A percentile compares a stretch with the other conserved stretches of the same genome.
phyloP scores from a whole-genome alignment of 2,888 invertebrate genomes.

The Orthosia incerta region DNA sequence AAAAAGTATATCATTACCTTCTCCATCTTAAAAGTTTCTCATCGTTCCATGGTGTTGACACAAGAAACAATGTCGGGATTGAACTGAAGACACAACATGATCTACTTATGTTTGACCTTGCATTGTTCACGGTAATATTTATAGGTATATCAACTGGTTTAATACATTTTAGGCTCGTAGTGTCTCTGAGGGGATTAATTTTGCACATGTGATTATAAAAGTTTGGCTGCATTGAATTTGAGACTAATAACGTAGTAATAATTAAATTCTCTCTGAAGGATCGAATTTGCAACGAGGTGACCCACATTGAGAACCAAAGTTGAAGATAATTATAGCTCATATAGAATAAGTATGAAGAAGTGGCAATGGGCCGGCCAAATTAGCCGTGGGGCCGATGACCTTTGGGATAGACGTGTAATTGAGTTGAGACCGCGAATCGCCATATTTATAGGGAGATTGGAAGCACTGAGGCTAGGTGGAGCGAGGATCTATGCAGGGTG shows the following conservation, averaged over 20 bases:
- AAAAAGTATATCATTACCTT: slow-evolving; percentile 9
- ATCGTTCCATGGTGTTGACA: slow-evolving; percentile 26
- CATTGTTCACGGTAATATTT: slow-evolving; percentile 75
- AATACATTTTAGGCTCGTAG: slow-evolving; percentile 36
- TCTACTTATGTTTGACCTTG: slow-evolving; percentile 79
- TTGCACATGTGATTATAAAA: slow-evolving; percentile 19
- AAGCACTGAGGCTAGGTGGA: not conserved
- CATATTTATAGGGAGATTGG: not conserved
- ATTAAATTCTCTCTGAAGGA: not conserved
- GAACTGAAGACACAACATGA: slow-evolving; percentile 65
- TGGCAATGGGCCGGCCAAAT: not conserved
- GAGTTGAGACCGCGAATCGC: not conserved
- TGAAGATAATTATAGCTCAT: not conserved
- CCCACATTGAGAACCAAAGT: not conserved
- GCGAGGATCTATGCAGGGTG: not conserved
- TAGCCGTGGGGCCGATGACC: not conserved
- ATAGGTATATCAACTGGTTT: slow-evolving; percentile 46
- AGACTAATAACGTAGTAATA: not conserved
- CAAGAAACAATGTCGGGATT: slow-evolving; percentile 63
- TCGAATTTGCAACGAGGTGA: not conserved
- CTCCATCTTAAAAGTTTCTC: slow-evolving; percentile 28
- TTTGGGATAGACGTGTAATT: not conserved
- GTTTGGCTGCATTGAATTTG: not conserved
- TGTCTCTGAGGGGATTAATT: slow-evolving; percentile 1
- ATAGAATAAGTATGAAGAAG: no score